Evolutionary conservation across 1,140 invertebrate genomes (phyloP).

Genomic region (Popillia japonica): DNA sequence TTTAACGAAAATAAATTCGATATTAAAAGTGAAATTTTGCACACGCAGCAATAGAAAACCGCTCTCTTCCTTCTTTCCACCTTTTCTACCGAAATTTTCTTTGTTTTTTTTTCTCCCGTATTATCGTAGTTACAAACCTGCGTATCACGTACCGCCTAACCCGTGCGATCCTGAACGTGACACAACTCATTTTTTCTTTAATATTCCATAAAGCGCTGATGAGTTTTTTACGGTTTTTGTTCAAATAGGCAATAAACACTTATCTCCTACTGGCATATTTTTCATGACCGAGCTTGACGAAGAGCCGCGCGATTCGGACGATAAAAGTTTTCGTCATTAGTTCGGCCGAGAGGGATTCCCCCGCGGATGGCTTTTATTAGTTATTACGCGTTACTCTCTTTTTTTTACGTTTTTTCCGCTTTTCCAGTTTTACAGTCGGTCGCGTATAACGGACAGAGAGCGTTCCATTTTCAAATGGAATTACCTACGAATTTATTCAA

Average conservation of each 20-base stretch:
- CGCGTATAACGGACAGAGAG: neutral
- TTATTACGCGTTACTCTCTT: slow-evolving; percentile 32
- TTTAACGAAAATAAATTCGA: neutral
- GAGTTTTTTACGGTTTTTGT: slow-evolving; percentile 41
- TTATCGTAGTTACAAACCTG: neutral
- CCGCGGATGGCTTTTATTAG: slow-evolving; percentile 35
- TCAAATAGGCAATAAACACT: slow-evolving; percentile 39
- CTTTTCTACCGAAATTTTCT: neutral
- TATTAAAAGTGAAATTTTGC: slow-evolving; percentile 1
- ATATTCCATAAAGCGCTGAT: slow-evolving; percentile 38
- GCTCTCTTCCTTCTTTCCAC: neutral
- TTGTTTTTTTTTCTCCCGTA: neutral
- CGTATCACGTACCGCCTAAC: neutral
- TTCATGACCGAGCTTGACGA: slow-evolving; percentile 17
- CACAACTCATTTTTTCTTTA: slow-evolving; percentile 22
- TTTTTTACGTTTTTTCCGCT: slow-evolving; percentile 22
- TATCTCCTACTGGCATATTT: slow-evolving; percentile 39
- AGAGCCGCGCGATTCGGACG: neutral
- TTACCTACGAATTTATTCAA: slow-evolving; percentile 37
- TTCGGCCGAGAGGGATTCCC: slow-evolving; percentile 23
- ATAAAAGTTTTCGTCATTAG: slow-evolving; percentile 38
- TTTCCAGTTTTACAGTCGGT: slow-evolving; percentile 30
- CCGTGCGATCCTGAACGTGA: neutral
- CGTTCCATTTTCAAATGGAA: slow-evolving; percentile 35
- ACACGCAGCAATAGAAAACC: slow-evolving; percentile 37